Conservation (phyloP, 1,140 invertebrate genomes). For the Drosophila gunungcola region DNA sequence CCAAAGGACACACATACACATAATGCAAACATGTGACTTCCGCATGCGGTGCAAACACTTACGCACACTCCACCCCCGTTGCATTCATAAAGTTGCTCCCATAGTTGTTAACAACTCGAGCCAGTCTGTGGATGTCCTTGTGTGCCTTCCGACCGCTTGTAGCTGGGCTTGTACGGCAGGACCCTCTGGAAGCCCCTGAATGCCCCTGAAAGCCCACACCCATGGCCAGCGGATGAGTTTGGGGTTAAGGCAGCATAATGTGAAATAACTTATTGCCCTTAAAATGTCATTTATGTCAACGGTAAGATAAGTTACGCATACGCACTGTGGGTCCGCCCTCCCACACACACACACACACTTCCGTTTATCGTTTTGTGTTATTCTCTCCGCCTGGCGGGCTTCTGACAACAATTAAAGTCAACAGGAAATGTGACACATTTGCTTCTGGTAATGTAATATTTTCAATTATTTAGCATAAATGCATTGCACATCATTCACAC, state of each 20-base stretch:
- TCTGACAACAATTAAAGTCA: slow-evolving; percentile 79
- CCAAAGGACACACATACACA: slow-evolving; percentile 79
- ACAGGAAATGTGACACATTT: slow-evolving; percentile 82
- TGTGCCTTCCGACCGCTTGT: slow-evolving; percentile 70
- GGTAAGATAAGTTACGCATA: slow-evolving; percentile 82
- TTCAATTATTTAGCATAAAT: slow-evolving; percentile 80
- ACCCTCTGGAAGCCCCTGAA: slow-evolving; percentile 6
- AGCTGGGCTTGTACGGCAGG: slow-evolving; percentile 61
- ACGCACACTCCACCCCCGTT: slow-evolving; percentile 43
- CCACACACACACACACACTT: background rate
- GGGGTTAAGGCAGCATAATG: slow-evolving; percentile 67
- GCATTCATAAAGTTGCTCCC: slow-evolving; percentile 81
- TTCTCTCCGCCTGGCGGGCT: slow-evolving; percentile 53
- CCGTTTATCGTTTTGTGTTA: slow-evolving; percentile 4
- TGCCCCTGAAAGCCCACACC: background rate
- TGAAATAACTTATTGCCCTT: slow-evolving; percentile 83
- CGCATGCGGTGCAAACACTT: slow-evolving; percentile 82
- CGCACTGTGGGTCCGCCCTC: slow-evolving; percentile 41
- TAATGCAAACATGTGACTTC: slow-evolving; percentile 83
- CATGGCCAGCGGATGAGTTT: slow-evolving; percentile 26
- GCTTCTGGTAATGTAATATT: slow-evolving; percentile 77
- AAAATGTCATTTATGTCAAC: slow-evolving; percentile 83
- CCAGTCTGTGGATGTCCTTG: slow-evolving; percentile 44
- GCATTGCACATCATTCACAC: slow-evolving; percentile 29
- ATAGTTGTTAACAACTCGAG: slow-evolving; percentile 82